Evolutionary conservation across 2,113 vertebrate species (phyloP).

Genomic region (Pontoporia blainvillei): DNA sequence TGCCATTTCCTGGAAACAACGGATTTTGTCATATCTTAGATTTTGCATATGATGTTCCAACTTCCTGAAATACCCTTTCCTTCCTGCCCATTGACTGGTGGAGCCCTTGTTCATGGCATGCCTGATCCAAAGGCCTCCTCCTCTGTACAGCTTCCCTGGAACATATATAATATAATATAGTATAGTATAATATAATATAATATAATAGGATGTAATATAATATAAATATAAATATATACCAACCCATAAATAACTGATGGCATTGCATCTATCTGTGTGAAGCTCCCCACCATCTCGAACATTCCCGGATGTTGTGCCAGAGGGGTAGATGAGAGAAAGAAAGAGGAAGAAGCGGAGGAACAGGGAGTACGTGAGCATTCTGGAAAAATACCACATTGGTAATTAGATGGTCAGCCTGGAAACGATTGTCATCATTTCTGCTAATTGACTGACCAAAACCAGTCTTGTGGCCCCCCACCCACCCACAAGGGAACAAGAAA

Average conservation of each 20-base stretch:
- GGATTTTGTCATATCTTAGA: neutral
- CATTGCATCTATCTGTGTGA: neutral
- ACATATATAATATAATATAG: neutral
- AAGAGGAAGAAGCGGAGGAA: neutral
- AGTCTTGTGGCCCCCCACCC: neutral
- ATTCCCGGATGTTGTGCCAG: neutral
- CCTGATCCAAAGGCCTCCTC: neutral
- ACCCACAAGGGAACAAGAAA: neutral
- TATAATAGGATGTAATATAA: too few relatives aligned
- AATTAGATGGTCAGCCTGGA: neutral
- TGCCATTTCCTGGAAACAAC: neutral
- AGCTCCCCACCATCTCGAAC: neutral
- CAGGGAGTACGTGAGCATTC: neutral
- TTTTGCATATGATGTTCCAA: neutral
- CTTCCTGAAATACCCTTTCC: neutral
- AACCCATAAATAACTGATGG: neutral
- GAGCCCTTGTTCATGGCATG: neutral
- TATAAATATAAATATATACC: too few relatives aligned
- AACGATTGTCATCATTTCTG: neutral
- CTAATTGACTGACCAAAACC: neutral
- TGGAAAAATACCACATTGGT: neutral
- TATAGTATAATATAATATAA: too few relatives aligned
- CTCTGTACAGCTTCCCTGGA: neutral
- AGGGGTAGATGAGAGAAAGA: neutral
- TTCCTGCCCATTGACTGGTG: neutral